phyloP scores from a whole-genome alignment of 2,113 vertebrate genomes.

The Nesoenas mayeri region DNA sequence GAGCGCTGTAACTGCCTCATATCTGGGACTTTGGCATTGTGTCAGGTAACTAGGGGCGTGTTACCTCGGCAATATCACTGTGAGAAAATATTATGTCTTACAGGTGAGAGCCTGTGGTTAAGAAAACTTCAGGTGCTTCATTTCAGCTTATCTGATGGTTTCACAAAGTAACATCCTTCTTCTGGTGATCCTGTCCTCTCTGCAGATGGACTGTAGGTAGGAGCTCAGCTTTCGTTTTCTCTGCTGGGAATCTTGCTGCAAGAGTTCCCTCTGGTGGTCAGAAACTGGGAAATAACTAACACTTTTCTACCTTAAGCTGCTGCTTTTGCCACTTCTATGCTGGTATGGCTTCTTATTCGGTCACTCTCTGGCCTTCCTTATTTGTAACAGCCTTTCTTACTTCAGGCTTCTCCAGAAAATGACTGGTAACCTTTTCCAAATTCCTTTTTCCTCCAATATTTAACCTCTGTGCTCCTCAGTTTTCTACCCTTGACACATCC shows the following conservation, averaged over 20 bases:
- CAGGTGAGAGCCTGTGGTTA: background rate
- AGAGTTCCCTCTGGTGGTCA: conserved; percentile 32
- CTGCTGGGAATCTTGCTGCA: background rate
- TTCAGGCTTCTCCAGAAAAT: background rate
- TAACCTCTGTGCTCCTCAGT: background rate
- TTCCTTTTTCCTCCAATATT: background rate
- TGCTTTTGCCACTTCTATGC: background rate
- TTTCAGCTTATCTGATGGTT: background rate
- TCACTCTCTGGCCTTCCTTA: background rate
- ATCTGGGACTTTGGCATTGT: background rate
- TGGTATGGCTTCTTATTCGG: background rate
- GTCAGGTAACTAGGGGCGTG: background rate
- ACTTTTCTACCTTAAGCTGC: accelerated
- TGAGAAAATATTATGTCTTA: background rate
- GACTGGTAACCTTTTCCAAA: background rate
- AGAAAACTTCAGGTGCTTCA: background rate
- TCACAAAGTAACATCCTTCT: background rate
- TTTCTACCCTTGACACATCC: background rate
- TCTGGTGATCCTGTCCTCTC: background rate
- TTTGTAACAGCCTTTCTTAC: background rate
- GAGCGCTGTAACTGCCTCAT: background rate
- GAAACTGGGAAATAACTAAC: background rate
- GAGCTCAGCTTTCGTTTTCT: background rate
- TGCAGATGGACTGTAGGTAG: background rate
- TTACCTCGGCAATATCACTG: background rate